phyloP scores from a whole-genome alignment of 2,888 invertebrate species.

The Crioceris asparagi region DNA sequence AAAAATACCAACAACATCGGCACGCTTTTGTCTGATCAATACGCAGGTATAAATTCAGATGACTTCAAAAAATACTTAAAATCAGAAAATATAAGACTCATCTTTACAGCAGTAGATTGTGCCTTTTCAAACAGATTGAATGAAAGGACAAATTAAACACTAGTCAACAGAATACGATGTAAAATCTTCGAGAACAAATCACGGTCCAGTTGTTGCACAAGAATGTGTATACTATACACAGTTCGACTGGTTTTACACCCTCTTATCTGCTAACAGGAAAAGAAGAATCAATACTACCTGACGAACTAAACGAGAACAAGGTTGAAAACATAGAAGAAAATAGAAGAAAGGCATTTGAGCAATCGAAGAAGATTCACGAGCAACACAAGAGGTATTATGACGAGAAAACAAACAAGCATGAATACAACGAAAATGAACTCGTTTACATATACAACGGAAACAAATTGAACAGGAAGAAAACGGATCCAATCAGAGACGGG shows the following conservation, averaged over 20 bases:
- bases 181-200: constrained; percentile 1
- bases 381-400: constrained; percentile 1
- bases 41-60: constrained; percentile 1
- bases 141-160: constrained; percentile 3
- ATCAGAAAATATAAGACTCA: constrained; percentile 1
- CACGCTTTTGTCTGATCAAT: neutral
- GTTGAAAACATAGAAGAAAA: neutral
- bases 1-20: neutral
- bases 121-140: constrained; percentile 1
- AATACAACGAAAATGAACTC: neutral
- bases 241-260: neutral
- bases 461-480: neutral
- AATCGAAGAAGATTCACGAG: constrained; percentile 1
- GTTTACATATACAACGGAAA: neutral
- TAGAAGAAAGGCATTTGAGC: neutral
- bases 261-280: neutral
- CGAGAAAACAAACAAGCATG: neutral
- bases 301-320: neutral
- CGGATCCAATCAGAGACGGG: neutral
- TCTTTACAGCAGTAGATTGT: neutral
- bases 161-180: constrained; percentile 4
- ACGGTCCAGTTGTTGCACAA: neutral
- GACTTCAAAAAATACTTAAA: constrained; percentile 2
- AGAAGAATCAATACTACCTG: neutral
- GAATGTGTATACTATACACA: neutral